These are phyloP conservation scores for Galeopsomyia nigrocyanea DNA, from an alignment of 2,888 invertebrate species.

Conservation along the genomic window DNA sequence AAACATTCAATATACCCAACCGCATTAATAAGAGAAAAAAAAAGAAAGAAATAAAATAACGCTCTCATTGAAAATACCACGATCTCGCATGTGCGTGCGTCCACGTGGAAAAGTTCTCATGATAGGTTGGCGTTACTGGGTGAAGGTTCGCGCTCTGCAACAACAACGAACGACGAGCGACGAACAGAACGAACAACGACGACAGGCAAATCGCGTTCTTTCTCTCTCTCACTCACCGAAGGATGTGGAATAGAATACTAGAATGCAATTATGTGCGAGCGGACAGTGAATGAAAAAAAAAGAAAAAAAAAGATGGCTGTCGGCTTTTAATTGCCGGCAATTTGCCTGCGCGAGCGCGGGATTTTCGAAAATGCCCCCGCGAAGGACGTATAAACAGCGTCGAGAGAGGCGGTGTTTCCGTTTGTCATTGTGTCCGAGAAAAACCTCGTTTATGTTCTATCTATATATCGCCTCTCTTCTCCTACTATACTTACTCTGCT, in stretches of 20 bases:
- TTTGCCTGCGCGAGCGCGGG: conserved; percentile 22
- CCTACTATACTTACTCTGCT: too few species aligned
- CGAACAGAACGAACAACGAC: too few species aligned
- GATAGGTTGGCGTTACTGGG: conserved; percentile 24
- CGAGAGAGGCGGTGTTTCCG: conserved; percentile 29
- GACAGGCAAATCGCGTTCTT: too few species aligned
- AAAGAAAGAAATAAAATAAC: neutral
- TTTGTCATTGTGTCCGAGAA: conserved; percentile 8
- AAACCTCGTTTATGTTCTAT: too few species aligned
- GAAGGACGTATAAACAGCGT: conserved; percentile 17
- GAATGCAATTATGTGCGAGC: conserved; percentile 8
- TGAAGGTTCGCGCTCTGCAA: conserved; percentile 23
- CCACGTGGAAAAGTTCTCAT: neutral
- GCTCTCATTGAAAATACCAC: neutral
- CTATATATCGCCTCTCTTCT: too few species aligned
- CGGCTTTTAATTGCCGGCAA: conserved; percentile 43
- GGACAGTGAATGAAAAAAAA: conserved; percentile 11
- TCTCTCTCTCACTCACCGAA: neutral
- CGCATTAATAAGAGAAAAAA: neutral
- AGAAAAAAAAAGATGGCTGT: conserved; percentile 23
- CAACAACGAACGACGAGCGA: neutral
- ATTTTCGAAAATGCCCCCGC: conserved; percentile 28
- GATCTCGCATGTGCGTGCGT: neutral
- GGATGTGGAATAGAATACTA: neutral
- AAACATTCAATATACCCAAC: too few species aligned